Conservation (phyloP, 2,113 vertebrate species). For the Noctilio leporinus region DNA sequence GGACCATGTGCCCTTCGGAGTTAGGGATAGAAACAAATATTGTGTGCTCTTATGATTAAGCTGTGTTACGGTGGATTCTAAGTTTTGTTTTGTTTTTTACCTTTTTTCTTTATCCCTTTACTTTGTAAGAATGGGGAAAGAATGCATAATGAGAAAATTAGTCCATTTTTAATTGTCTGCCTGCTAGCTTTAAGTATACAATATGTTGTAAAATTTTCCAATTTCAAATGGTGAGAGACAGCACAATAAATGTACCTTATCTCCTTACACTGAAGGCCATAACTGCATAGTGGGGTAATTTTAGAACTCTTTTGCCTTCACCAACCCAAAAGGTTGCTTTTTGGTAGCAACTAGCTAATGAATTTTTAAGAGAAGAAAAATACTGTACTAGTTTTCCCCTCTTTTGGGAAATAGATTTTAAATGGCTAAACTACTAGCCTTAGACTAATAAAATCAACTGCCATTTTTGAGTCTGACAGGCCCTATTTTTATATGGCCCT, state of each 20-base stretch:
- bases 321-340: constrained; percentile 82
- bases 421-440: constrained; percentile 87
- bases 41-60: constrained; percentile 78
- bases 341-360: constrained; percentile 80
- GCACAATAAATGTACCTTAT: constrained; percentile 87
- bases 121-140: constrained; percentile 81
- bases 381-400: constrained; percentile 78
- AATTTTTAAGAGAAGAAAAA: constrained; percentile 82
- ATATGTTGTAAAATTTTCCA: constrained; percentile 82
- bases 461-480: constrained; percentile 79
- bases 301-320: constrained; percentile 83
- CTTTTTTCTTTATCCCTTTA: constrained; percentile 76
- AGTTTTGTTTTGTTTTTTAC: constrained; percentile 68
- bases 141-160: constrained; percentile 74
- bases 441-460: constrained; percentile 82
- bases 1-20: constrained; percentile 75
- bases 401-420: constrained; percentile 84
- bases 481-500: constrained; percentile 78
- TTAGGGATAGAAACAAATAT: constrained; percentile 71
- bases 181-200: constrained; percentile 82
- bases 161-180: constrained; percentile 84
- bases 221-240: constrained; percentile 83
- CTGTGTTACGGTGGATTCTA: constrained; percentile 83
- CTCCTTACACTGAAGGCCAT: constrained; percentile 82
- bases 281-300: constrained; percentile 80